phyloP scores from a whole-genome alignment of 2,113 vertebrate species.

The Struthio camelus region DNA sequence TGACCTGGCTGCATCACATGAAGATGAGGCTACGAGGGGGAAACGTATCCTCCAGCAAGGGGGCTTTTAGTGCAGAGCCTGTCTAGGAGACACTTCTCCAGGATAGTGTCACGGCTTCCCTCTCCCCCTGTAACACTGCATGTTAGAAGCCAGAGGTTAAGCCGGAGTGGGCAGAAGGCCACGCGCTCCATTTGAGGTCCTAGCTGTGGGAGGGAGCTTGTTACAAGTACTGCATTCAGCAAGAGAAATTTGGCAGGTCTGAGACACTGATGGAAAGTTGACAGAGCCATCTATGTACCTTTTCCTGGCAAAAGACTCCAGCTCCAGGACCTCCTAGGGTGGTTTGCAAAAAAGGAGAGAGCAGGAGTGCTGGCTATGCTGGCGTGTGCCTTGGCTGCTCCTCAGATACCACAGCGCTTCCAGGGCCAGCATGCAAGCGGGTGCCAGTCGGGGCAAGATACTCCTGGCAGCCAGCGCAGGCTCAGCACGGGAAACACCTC shows the following conservation, averaged over 20 bases:
- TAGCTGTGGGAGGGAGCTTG: neutral
- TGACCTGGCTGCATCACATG: neutral
- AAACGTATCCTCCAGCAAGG: fast-evolving
- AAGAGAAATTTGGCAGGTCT: neutral
- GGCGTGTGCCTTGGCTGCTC: neutral
- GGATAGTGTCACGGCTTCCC: neutral
- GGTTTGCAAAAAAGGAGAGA: neutral
- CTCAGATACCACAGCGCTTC: neutral
- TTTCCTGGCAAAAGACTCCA: neutral
- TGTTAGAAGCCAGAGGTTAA: neutral
- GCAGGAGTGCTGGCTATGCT: neutral
- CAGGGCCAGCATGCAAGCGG: neutral
- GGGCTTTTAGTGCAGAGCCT: neutral
- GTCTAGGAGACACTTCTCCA: neutral
- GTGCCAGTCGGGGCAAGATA: fast-evolving
- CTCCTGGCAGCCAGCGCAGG: fast-evolving
- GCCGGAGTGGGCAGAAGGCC: neutral
- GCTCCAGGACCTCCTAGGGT: neutral
- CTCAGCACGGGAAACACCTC: neutral
- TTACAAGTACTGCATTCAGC: neutral
- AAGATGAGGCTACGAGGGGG: neutral
- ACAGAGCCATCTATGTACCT: neutral
- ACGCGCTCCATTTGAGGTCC: neutral
- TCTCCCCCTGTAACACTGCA: neutral
- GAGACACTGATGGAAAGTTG: neutral